These are phyloP conservation scores for Anodontia alba DNA, from an alignment of 2,888 invertebrate species.

Conservation along the genomic window DNA sequence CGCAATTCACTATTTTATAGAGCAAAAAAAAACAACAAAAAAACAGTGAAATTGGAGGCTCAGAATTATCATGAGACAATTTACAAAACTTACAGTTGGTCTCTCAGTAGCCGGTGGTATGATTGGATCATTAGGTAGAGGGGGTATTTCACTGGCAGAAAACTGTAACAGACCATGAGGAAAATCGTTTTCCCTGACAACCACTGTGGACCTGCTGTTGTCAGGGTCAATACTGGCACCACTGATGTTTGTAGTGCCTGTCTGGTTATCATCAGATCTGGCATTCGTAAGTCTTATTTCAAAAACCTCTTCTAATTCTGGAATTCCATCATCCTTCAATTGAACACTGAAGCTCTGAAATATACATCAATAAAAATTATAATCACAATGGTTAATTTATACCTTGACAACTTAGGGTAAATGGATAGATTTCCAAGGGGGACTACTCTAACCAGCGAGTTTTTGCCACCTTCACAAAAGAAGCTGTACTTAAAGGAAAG, in stretches of 20 bases:
- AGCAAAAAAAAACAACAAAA: too few relatives aligned
- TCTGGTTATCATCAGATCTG: conserved; percentile 72
- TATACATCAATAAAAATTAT: background rate
- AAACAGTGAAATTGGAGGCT: too few relatives aligned
- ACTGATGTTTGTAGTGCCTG: conserved; percentile 81
- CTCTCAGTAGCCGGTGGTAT: conserved; percentile 65
- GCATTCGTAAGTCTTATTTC: conserved; percentile 72
- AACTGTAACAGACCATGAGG: conserved; percentile 83
- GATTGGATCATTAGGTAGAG: conserved; percentile 66
- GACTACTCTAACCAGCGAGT: too few relatives aligned
- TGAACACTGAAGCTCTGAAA: conserved; percentile 73
- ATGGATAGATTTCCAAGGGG: too few relatives aligned
- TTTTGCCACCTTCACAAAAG: too few relatives aligned
- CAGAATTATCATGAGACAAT: too few relatives aligned
- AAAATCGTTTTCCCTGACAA: conserved; percentile 79
- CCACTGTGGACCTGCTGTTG: conserved; percentile 60
- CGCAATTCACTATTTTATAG: too few relatives aligned
- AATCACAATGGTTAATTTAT: too few relatives aligned
- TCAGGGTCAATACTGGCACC: conserved; percentile 81
- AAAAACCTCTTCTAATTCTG: conserved; percentile 79
- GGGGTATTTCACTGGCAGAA: conserved; percentile 62
- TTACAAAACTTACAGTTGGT: conserved; percentile 68
- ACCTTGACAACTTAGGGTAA: too few relatives aligned
- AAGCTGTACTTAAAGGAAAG: too few relatives aligned
- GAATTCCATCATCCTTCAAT: conserved; percentile 77